Conservation (phyloP, 2,113 vertebrate genomes). For the Otolemur garnettii region DNA sequence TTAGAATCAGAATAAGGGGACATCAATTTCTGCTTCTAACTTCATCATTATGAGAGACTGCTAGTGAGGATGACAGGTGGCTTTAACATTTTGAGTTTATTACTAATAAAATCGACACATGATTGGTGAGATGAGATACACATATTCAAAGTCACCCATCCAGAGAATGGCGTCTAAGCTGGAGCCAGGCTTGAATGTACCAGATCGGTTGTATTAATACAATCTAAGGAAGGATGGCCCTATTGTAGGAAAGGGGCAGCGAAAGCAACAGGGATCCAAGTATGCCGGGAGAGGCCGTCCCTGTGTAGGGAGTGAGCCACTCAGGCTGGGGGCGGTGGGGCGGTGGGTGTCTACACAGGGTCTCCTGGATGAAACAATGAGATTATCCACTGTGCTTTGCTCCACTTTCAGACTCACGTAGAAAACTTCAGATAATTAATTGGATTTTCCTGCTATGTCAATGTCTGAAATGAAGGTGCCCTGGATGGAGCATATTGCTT, state of each 20-base stretch:
- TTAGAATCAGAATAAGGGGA: slow-evolving; percentile 29
- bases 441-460: not conserved
- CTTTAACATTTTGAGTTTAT: slow-evolving; percentile 34
- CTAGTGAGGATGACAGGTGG: not conserved
- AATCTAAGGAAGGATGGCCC: not conserved
- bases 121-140: not conserved
- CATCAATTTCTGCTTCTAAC: slow-evolving; percentile 23
- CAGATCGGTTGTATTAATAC: not conserved
- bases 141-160: not conserved
- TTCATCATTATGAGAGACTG: slow-evolving; percentile 1
- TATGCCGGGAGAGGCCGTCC: not conserved
- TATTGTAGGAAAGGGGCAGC: not conserved
- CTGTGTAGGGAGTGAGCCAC: not conserved
- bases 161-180: slow-evolving; percentile 13
- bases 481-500: not conserved
- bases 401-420: slow-evolving; percentile 2
- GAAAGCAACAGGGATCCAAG: not conserved
- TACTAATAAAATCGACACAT: slow-evolving; percentile 45
- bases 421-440: slow-evolving; percentile 14
- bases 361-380: not conserved
- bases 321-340: not conserved
- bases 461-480: not conserved
- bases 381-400: not conserved
- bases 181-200: not conserved
- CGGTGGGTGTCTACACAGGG: not conserved